Conservation (phyloP, 2,113 vertebrate species). For the Ornithorhynchus anatinus region DNA sequence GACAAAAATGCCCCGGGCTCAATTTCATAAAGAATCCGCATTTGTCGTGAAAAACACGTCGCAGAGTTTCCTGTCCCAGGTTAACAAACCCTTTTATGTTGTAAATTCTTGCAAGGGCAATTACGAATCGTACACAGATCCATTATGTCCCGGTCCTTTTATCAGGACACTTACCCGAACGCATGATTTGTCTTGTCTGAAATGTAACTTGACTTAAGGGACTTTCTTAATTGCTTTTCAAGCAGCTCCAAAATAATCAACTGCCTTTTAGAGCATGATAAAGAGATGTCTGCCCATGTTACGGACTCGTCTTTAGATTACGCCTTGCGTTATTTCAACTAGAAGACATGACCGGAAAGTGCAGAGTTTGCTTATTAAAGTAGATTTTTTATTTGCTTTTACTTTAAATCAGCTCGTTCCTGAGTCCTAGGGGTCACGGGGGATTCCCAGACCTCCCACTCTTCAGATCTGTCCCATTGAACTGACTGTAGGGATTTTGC, state of each 20-base stretch:
- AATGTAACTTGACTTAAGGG: conserved; percentile 53
- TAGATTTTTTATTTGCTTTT: conserved; percentile 13
- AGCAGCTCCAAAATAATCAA: conserved; percentile 57
- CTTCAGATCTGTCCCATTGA: not conserved
- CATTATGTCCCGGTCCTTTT: conserved; percentile 52
- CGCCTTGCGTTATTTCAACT: not conserved
- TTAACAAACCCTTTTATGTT: conserved; percentile 51
- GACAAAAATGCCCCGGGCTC: conserved; percentile 49
- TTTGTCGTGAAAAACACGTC: conserved; percentile 43
- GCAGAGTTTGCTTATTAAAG: not conserved
- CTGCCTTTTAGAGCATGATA: conserved; percentile 49
- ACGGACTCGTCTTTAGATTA: conserved; percentile 19
- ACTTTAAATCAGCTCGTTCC: not conserved
- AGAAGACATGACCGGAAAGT: not conserved
- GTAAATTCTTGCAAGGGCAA: conserved; percentile 38
- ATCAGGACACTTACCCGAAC: conserved; percentile 48
- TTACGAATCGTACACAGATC: conserved; percentile 56
- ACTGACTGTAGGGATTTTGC: not conserved
- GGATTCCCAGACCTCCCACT: not conserved
- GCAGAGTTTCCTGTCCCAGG: conserved; percentile 30
- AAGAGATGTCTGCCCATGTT: conserved; percentile 40
- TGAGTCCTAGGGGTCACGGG: not conserved
- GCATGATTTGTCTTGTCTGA: conserved; percentile 64
- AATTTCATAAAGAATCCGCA: conserved; percentile 50
- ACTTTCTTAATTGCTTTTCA: conserved; percentile 61